Evolutionary conservation across 53 echinoderm and acorn worm genomes (phyloP), one percentile per base, ranked within the genome.

Genomic region (Crossaster papposus): DNA sequence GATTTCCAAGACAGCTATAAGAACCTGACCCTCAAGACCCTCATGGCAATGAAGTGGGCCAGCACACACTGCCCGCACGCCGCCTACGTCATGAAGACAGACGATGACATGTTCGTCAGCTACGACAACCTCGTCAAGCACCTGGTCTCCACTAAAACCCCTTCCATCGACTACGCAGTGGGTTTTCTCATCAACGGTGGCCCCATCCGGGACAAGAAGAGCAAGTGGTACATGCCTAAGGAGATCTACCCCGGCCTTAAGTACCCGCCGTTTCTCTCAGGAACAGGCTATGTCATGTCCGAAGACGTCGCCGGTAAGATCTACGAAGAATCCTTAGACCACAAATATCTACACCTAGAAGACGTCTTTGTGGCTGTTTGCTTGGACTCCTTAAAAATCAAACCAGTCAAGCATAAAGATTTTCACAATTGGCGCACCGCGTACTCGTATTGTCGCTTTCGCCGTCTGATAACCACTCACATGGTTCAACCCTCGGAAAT

Each of bases 151-250:
- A 58, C 94, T 0, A 78, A 54, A 10, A 84, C 89, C 3, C 93
- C 93, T 1, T 71, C 77, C 1, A 82, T 65, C n/a, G 91, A 89
- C 36, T 89, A 85, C 79, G 95, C 93, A 30, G 83, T 89, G 50
- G 99, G 99, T 1, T 96, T 89, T 81, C 92, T 96, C 23, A 98
- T 97, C 18, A 93, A 94, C 20, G 96, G 96, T 0, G 85, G 91
- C 29, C 99, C 99, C 3, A 98, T 98, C n/a, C 90, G 99, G 65
- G 94, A 98, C 90, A 93, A 92, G 14, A 96, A 94, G 74, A 98
- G 93, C 51, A 98, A 98, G 64, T 98, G 99, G 99, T 98, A 92
- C 94, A 98, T 98, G 99, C 95, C 99, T 15, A 83, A 81, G 64
- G 91, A 96, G 3, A 65, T 86, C 1, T 98, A 98, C 77, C 93